Conservation (phyloP, 2,113 vertebrate genomes). For the Drymodes brunneopygia region DNA sequence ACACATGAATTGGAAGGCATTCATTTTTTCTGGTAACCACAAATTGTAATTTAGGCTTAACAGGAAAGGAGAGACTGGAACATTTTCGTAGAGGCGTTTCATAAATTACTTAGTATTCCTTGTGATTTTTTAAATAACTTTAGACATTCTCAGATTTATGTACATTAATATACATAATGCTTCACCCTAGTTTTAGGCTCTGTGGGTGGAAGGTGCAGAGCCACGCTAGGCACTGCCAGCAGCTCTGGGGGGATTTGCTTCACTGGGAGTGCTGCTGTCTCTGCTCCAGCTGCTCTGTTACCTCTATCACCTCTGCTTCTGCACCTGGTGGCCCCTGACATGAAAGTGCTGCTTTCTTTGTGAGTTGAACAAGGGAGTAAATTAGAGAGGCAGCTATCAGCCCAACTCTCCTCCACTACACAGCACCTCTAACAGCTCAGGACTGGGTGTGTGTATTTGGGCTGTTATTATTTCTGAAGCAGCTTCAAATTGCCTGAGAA, state of each 20-base stretch:
- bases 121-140: background rate
- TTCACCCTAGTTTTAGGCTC: background rate
- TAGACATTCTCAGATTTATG: background rate
- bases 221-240: accelerated
- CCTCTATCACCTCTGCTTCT: background rate
- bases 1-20: background rate
- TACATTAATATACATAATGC: background rate
- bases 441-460: accelerated
- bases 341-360: background rate
- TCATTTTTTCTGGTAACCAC: background rate
- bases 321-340: background rate
- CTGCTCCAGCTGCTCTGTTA: background rate
- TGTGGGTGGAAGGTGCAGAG: background rate
- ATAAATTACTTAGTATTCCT: background rate
- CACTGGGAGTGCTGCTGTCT: background rate
- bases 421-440: background rate
- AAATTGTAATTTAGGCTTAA: background rate
- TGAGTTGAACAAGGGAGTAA: background rate
- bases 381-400: background rate
- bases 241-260: background rate
- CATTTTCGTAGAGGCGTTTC: background rate
- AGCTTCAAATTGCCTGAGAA: background rate
- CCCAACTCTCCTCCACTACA: background rate
- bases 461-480: background rate
- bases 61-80: background rate